These are phyloP conservation scores for Ptychoptera contaminata DNA, from an alignment of 2,888 invertebrate genomes.

Conservation along the genomic window DNA sequence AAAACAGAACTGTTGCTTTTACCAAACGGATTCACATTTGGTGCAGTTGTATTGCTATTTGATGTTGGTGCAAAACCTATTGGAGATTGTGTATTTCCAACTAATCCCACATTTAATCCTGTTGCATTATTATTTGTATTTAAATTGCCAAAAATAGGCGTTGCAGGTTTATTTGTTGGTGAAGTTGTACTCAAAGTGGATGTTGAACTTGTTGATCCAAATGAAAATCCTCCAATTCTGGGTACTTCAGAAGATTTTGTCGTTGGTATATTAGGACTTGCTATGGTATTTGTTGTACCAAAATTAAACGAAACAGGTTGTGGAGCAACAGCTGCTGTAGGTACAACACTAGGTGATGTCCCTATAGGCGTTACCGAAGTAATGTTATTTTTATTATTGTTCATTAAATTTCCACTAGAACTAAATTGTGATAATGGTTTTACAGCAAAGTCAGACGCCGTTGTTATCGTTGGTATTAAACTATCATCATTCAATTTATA, in stretches of 20 bases:
- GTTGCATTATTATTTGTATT: neutral
- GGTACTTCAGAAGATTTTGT: no score
- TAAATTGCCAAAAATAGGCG: neutral
- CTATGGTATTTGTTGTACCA: no score
- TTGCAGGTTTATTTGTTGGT: neutral
- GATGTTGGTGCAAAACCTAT: neutral
- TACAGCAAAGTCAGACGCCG: neutral
- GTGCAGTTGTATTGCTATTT: neutral
- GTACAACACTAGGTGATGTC: neutral
- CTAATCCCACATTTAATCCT: neutral
- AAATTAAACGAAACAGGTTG: no score
- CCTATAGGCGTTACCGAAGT: neutral
- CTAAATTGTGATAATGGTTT: neutral
- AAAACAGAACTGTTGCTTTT: no score
- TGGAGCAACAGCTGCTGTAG: neutral
- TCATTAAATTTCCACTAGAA: neutral
- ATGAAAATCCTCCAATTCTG: no score
- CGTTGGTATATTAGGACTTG: no score
- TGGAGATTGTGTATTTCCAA: neutral
- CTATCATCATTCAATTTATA: no score
- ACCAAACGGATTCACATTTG: neutral
- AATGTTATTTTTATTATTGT: no score
- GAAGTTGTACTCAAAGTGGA: neutral
- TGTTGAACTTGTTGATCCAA: neutral
- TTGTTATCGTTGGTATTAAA: neutral